Evolutionary conservation across 2,113 vertebrate species (phyloP).

Genomic region (Aramus guarauna): DNA sequence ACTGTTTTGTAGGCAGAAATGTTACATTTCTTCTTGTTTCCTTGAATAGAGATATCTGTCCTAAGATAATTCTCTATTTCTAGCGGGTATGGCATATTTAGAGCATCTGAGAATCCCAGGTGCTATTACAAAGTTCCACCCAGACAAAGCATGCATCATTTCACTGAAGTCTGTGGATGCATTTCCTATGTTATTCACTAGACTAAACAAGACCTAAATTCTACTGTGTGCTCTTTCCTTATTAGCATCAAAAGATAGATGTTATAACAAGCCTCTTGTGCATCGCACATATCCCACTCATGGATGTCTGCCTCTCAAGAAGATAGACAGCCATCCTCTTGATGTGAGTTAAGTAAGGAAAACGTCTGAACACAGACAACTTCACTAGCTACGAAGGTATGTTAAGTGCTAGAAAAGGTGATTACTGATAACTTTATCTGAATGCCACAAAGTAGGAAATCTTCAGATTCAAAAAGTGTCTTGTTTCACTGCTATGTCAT

Average conservation of each 20-base stretch:
- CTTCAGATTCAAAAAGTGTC: not conserved
- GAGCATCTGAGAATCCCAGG: not conserved
- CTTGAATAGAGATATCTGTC: not conserved
- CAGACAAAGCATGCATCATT: not conserved
- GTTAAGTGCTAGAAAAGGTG: not conserved
- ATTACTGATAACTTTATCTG: not conserved
- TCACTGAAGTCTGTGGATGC: not conserved
- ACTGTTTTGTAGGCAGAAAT: slow-evolving; percentile 1
- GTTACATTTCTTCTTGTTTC: not conserved
- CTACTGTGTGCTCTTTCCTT: not conserved
- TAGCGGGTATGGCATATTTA: not conserved
- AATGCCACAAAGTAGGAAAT: not conserved
- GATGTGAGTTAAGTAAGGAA: not conserved
- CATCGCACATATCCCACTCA: not conserved
- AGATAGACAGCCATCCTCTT: not conserved
- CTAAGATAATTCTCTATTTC: not conserved
- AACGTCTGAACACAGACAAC: not conserved
- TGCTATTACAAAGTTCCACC: not conserved
- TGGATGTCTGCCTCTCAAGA: not conserved
- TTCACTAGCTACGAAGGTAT: not conserved
- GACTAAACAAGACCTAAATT: not conserved
- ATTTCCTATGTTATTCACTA: not conserved
- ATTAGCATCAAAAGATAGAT: not conserved
- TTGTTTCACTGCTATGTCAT: not conserved
- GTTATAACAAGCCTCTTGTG: not conserved